Evolutionary conservation across 2,888 invertebrate species (phyloP).

Genomic region (Metopia argyrocephala): DNA sequence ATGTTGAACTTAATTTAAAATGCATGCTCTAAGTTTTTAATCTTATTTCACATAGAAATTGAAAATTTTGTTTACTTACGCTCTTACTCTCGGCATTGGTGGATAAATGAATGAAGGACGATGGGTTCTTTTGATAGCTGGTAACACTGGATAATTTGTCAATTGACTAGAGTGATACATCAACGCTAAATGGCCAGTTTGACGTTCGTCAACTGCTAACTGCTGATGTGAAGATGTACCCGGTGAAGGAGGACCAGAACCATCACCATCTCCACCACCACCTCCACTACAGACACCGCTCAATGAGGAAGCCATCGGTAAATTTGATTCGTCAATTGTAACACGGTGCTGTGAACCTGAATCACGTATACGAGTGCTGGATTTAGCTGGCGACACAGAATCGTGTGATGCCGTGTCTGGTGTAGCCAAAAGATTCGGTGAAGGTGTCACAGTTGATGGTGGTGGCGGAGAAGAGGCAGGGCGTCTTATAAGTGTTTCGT

Average conservation of each 20-base stretch:
- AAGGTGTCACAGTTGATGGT: conserved; percentile 77
- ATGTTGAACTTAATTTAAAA: too few relatives aligned
- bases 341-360: conserved; percentile 77
- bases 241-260: conserved; percentile 73
- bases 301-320: conserved; percentile 73
- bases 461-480: conserved; percentile 66
- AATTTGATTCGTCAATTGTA: conserved; percentile 77
- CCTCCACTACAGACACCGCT: conserved; percentile 71
- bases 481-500: conserved; percentile 63
- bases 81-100: conserved; percentile 77
- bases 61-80: conserved; percentile 72
- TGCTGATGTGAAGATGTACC: conserved; percentile 72
- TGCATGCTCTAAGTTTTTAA: too few relatives aligned
- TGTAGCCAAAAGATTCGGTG: conserved; percentile 86
- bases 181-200: conserved; percentile 75
- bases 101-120: conserved; percentile 77
- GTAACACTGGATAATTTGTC: conserved; percentile 77
- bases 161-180: conserved; percentile 78
- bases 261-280: conserved; percentile 71
- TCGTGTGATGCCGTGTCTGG: conserved; percentile 86
- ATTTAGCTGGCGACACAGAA: conserved; percentile 80
- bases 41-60: not conserved
- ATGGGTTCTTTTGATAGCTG: conserved; percentile 77
- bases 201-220: conserved; percentile 70
- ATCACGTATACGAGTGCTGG: conserved; percentile 73